Evolutionary conservation across 2,888 invertebrate species (phyloP).

Genomic region (Eurytoma californica): DNA sequence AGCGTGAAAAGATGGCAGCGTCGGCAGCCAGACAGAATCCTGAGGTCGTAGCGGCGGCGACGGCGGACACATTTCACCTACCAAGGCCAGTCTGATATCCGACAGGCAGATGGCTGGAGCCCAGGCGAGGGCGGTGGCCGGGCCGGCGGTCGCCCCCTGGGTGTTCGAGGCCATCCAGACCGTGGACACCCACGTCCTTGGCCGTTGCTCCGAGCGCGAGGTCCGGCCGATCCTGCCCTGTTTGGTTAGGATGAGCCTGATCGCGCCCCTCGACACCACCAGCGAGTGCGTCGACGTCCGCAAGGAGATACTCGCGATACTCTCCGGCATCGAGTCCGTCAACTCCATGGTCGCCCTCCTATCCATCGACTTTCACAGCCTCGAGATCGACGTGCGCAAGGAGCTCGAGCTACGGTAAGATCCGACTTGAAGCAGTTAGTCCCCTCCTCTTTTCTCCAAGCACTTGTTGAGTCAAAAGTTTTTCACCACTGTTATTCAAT

Average conservation of each 20-base stretch:
- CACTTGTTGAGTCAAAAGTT: no score
- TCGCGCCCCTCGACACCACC: slow-evolving; percentile 90
- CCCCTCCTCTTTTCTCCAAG: not conserved
- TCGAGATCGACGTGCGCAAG: slow-evolving; percentile 94
- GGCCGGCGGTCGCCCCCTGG: slow-evolving; percentile 79
- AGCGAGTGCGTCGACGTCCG: slow-evolving; percentile 88
- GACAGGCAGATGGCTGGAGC: not conserved
- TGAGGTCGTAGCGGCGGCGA: not conserved
- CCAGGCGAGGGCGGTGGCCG: not conserved
- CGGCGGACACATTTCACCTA: not conserved
- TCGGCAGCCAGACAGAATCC: no score
- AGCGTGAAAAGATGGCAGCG: not conserved
- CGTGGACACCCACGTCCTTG: slow-evolving; percentile 85
- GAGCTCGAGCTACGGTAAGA: slow-evolving; percentile 88
- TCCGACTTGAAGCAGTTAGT: slow-evolving; percentile 13
- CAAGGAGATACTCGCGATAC: slow-evolving; percentile 90
- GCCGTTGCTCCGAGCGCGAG: slow-evolving; percentile 85
- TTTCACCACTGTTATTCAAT: no score
- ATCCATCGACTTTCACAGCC: slow-evolving; percentile 94
- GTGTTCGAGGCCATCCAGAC: slow-evolving; percentile 89
- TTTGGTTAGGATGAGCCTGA: slow-evolving; percentile 93
- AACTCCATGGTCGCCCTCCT: slow-evolving; percentile 95
- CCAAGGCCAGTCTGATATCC: no score
- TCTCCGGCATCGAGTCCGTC: slow-evolving; percentile 94
- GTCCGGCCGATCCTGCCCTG: slow-evolving; percentile 94